These are phyloP conservation scores for Carettochelys insculpta DNA, from an alignment of 2,113 vertebrate species.

Conservation along the genomic window DNA sequence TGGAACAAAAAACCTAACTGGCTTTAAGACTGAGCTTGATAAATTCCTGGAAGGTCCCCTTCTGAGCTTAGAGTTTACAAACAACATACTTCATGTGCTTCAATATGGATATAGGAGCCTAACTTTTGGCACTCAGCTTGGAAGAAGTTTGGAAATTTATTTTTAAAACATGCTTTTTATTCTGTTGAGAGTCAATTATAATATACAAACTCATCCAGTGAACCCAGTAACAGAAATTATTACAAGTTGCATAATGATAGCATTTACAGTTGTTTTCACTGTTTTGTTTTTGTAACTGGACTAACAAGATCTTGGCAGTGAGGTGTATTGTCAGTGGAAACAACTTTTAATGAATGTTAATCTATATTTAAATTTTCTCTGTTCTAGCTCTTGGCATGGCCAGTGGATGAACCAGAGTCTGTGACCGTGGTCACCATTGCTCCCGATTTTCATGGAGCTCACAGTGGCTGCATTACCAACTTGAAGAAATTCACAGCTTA, in stretches of 20 bases:
- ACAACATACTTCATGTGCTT: not conserved
- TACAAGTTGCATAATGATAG: conserved; percentile 36
- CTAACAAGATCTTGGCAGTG: conserved; percentile 42
- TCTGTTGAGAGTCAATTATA: not conserved
- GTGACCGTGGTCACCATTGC: conserved; percentile 86
- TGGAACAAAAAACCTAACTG: too few relatives aligned
- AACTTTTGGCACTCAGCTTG: not conserved
- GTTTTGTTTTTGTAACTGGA: conserved; percentile 22
- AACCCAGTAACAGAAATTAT: not conserved
- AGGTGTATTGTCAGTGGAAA: not conserved
- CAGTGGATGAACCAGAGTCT: conserved; percentile 78
- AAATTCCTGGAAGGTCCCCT: too few relatives aligned
- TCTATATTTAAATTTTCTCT: not conserved
- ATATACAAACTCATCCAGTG: not conserved
- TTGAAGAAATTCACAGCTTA: conserved; percentile 92
- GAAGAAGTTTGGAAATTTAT: conserved; percentile 25
- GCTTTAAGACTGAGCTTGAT: too few relatives aligned
- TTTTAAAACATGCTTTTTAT: conserved; percentile 7
- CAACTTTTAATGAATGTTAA: conserved; percentile 16
- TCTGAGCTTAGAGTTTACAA: not conserved
- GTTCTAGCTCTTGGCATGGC: conserved; percentile 88
- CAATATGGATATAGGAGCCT: not conserved
- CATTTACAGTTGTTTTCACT: not conserved
- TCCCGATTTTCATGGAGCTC: conserved; percentile 90
- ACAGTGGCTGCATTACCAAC: conserved; percentile 85